These are phyloP conservation scores for Rhogogaster chlorosoma DNA, from an alignment of 2,888 invertebrate species.

Conservation along the genomic window DNA sequence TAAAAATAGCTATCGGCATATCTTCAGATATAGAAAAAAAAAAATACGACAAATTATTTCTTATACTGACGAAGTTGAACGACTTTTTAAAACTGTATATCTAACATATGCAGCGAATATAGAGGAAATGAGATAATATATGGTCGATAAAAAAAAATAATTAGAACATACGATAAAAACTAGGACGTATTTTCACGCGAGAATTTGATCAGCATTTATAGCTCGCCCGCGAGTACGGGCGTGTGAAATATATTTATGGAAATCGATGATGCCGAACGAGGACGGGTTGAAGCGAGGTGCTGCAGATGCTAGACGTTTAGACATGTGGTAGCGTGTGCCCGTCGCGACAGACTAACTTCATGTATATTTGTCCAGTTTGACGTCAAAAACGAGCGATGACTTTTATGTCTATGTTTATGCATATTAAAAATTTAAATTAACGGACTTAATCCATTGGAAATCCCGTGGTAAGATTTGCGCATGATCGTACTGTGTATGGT, in stretches of 20 bases:
- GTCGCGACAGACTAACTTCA: background rate
- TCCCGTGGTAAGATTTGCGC: background rate
- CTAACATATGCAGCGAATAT: no score
- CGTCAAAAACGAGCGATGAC: background rate
- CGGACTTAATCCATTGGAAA: background rate
- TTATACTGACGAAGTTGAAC: no score
- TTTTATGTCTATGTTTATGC: background rate
- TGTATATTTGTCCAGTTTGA: background rate
- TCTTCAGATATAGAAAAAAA: no score
- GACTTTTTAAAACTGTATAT: no score
- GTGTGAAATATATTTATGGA: constrained; percentile 13
- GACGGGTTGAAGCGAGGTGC: background rate
- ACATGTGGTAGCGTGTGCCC: background rate
- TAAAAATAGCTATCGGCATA: no score
- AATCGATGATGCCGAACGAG: background rate
- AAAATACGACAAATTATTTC: background rate
- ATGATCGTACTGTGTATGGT: background rate
- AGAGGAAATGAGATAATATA: background rate
- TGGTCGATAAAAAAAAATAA: background rate
- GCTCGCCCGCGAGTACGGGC: background rate
- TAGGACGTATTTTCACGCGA: background rate
- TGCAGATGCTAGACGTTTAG: background rate
- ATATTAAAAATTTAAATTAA: background rate
- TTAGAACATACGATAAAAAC: background rate
- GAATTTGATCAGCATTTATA: background rate